Evolutionary conservation across 2,113 vertebrate genomes (phyloP).

Genomic region (Aptenodytes forsteri): DNA sequence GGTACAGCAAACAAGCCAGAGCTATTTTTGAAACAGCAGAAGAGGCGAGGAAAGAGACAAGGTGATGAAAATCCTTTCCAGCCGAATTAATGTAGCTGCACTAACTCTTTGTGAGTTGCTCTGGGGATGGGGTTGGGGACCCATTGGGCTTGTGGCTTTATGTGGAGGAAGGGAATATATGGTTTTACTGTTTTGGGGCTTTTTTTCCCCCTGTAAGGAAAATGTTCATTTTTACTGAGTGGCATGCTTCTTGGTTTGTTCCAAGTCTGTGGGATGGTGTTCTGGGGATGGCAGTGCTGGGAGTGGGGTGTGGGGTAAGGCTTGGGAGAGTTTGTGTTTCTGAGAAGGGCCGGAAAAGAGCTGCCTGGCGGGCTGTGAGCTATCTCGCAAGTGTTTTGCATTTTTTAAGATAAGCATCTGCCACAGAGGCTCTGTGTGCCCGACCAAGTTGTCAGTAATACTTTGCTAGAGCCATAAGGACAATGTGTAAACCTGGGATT

Average conservation of each 20-base stretch:
- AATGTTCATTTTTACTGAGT: neutral
- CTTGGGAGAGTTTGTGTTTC: neutral
- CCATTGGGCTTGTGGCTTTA: neutral
- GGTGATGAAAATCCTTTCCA: constrained; percentile 48
- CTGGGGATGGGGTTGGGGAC: neutral
- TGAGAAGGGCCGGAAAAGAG: neutral
- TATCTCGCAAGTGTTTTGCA: neutral
- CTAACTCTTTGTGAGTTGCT: constrained; percentile 2
- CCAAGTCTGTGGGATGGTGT: neutral
- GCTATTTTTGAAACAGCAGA: constrained; percentile 49
- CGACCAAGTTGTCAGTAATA: neutral
- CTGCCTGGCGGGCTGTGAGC: neutral
- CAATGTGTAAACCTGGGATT: neutral
- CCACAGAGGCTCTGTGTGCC: neutral
- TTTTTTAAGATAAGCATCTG: constrained; percentile 19
- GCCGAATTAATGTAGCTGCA: neutral
- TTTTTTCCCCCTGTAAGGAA: neutral
- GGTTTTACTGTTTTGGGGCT: neutral
- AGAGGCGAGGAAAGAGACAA: constrained; percentile 19
- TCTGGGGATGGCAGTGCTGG: neutral
- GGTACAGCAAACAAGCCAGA: constrained; percentile 16
- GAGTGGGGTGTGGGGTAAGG: neutral
- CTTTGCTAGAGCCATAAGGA: neutral
- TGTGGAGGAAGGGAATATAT: neutral
- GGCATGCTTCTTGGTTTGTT: neutral